Evolutionary conservation across 2,113 vertebrate genomes (phyloP).

Genomic region (Trichomycterus rosablanca): DNA sequence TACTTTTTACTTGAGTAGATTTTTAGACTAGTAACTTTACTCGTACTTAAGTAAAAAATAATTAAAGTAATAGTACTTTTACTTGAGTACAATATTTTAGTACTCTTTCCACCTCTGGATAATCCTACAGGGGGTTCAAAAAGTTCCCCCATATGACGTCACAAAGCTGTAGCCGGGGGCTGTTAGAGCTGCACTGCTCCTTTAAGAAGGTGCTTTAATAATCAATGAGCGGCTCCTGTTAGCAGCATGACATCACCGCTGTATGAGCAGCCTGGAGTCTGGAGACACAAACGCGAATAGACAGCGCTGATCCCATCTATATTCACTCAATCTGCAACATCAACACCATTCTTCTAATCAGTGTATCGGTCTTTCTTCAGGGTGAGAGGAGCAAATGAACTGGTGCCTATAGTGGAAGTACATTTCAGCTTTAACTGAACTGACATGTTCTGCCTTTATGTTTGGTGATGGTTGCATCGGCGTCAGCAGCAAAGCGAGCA

Average conservation of each 20-base stretch:
- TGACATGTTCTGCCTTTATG: too few species aligned
- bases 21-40: too few species aligned
- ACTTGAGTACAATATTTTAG: too few species aligned
- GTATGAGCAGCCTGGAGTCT: constrained; percentile 62
- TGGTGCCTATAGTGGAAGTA: too few species aligned
- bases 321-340: constrained; percentile 52
- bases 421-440: too few species aligned
- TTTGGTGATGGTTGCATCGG: too few species aligned
- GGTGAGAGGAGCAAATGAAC: background rate
- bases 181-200: constrained; percentile 66
- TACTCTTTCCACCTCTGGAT: too few species aligned
- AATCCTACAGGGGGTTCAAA: too few species aligned
- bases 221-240: constrained; percentile 83
- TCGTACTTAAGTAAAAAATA: too few species aligned
- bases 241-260: constrained; percentile 88
- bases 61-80: too few species aligned
- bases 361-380: background rate
- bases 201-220: constrained; percentile 85
- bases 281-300: constrained; percentile 52
- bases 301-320: constrained; percentile 66
- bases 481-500: too few species aligned
- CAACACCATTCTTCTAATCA: background rate
- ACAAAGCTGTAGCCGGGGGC: background rate
- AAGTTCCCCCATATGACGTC: constrained; percentile 6
- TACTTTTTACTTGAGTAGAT: too few species aligned